Conservation (phyloP, 2,797 vertebrate species). For the Falco berigora region DNA sequence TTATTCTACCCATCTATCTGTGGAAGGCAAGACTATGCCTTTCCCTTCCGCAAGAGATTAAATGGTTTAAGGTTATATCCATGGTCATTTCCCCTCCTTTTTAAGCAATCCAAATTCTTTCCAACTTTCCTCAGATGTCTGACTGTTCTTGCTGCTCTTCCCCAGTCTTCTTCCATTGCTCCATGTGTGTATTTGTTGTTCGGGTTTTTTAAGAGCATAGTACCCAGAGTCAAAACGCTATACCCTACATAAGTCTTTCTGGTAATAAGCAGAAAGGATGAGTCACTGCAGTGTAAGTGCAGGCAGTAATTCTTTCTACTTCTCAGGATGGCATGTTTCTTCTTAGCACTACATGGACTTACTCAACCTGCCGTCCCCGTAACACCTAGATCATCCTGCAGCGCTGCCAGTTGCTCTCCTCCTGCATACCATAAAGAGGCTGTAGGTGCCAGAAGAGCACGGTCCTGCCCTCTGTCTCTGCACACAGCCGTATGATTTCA, state of each 20-base stretch:
- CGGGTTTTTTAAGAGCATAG: background rate
- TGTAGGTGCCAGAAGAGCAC: background rate
- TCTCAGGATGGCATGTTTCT: background rate
- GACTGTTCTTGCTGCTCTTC: background rate
- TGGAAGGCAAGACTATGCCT: background rate
- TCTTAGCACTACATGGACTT: background rate
- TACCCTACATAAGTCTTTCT: background rate
- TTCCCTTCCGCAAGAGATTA: background rate
- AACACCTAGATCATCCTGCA: background rate
- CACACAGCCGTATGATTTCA: background rate
- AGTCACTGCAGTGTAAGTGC: background rate
- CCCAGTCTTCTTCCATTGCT: background rate
- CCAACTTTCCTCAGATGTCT: background rate
- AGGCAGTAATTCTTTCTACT: background rate
- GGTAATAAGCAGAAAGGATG: background rate
- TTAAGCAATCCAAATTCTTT: background rate
- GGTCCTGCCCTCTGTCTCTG: background rate
- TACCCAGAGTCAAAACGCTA: background rate
- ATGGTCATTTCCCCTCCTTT: background rate
- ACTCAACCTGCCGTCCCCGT: background rate
- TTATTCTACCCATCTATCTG: background rate
- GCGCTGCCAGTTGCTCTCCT: background rate
- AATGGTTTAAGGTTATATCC: background rate
- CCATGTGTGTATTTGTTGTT: background rate
- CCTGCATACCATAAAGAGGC: background rate